Conservation (phyloP, 2,888 invertebrate genomes). For the Carabus problematicus region DNA sequence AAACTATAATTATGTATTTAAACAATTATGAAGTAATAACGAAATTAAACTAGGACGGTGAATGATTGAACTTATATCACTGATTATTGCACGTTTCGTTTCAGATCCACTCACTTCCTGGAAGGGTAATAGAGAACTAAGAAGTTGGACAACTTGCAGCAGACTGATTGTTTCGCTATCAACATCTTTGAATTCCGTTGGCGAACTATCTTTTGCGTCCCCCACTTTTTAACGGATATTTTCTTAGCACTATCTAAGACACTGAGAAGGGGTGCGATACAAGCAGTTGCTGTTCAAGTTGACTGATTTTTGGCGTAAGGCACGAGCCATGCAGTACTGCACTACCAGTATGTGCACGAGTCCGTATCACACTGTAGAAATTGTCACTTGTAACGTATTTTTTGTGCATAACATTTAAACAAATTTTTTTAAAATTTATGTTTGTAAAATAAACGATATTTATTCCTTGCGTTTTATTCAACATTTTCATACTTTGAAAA, state of each 20-base stretch:
- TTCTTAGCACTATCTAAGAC: constrained; percentile 31
- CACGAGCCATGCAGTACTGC: constrained; percentile 1
- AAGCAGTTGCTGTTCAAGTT: constrained; percentile 24
- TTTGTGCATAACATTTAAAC: no score
- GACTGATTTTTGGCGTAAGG: constrained; percentile 2
- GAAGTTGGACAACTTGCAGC: neutral
- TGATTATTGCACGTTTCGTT: constrained; percentile 25
- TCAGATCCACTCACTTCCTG: constrained; percentile 2
- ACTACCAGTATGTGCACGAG: neutral
- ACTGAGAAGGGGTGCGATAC: constrained; percentile 30
- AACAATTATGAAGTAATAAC: no score
- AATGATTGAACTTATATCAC: constrained; percentile 1
- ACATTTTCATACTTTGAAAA: no score
- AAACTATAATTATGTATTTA: no score
- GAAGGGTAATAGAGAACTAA: neutral
- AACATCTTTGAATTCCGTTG: constrained; percentile 15
- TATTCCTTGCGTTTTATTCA: no score
- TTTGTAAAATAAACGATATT: no score
- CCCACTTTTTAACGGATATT: constrained; percentile 39
- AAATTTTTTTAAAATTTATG: no score
- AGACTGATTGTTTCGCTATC: neutral
- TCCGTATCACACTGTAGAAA: neutral
- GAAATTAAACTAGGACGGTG: no score
- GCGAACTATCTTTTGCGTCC: neutral
- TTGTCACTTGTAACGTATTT: neutral